phyloP scores from a whole-genome alignment of 92 coral and sea anemone species.

The Pocillopora grandis region DNA sequence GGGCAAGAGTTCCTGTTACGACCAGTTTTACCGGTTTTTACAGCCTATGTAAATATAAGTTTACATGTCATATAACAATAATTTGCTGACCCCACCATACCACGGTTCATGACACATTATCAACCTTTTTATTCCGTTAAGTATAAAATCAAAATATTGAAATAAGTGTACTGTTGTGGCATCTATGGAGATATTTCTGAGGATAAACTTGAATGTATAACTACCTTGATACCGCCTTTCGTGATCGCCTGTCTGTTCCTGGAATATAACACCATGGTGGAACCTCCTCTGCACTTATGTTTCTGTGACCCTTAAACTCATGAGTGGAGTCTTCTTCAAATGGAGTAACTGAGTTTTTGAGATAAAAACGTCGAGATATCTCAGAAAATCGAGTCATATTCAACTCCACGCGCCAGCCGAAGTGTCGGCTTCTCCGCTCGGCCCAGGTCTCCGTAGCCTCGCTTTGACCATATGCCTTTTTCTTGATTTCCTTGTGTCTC shows the following conservation, averaged over 20 bases:
- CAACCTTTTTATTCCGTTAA: too few relatives aligned
- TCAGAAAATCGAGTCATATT: conserved; percentile 28
- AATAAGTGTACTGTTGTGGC: too few relatives aligned
- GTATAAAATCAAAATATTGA: too few relatives aligned
- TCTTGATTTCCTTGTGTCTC: conserved; percentile 44
- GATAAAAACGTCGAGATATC: conserved; percentile 29
- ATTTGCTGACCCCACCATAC: too few relatives aligned
- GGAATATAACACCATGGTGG: conserved; percentile 95
- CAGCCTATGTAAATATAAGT: too few relatives aligned
- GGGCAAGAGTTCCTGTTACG: too few relatives aligned
- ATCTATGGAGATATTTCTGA: too few relatives aligned
- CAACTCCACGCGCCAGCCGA: conserved; percentile 7
- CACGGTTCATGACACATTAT: too few relatives aligned
- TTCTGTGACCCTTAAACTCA: conserved; percentile 96
- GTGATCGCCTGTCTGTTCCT: conserved; percentile 89
- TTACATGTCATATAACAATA: too few relatives aligned
- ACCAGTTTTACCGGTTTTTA: background rate
- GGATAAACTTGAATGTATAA: too few relatives aligned
- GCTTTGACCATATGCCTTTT: conserved; percentile 59
- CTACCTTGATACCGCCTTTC: conserved; percentile 92
- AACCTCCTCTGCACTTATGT: conserved; percentile 78
- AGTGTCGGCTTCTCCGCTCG: conserved; percentile 30
- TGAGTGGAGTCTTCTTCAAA: conserved; percentile 87
- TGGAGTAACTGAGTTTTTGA: conserved; percentile 51
- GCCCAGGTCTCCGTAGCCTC: conserved; percentile 76